phyloP scores from a whole-genome alignment of 2,113 vertebrate genomes.

The Podarcis cretensis region DNA sequence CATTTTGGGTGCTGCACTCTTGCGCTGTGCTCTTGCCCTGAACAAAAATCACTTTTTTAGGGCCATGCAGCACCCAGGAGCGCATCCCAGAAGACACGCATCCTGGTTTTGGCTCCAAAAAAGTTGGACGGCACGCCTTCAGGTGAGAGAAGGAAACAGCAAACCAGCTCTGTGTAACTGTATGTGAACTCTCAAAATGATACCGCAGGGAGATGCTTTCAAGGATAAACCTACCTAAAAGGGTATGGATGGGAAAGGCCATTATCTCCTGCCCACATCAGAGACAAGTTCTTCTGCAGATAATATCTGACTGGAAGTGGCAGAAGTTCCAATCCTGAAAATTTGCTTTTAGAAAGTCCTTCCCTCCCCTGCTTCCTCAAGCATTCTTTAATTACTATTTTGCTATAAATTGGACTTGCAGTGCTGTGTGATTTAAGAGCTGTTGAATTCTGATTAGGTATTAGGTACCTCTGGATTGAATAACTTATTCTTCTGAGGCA shows the following conservation, averaged over 20 bases:
- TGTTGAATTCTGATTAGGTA: background rate
- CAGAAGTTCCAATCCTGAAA: background rate
- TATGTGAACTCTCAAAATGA: background rate
- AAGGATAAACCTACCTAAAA: background rate
- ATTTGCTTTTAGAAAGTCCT: background rate
- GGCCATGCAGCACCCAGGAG: too few species aligned
- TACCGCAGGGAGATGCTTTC: background rate
- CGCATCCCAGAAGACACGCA: too few species aligned
- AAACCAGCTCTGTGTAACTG: background rate
- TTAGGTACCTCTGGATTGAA: background rate
- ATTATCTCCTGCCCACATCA: background rate
- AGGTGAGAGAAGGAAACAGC: background rate
- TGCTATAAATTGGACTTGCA: background rate
- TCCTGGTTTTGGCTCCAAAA: too few species aligned
- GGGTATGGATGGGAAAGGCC: background rate
- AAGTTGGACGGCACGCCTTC: background rate
- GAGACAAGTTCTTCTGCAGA: background rate
- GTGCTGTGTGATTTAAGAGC: background rate
- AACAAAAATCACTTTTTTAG: too few species aligned
- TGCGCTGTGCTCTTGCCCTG: too few species aligned
- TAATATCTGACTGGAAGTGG: background rate
- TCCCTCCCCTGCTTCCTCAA: background rate
- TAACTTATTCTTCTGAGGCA: background rate
- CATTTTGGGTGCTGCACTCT: too few species aligned
- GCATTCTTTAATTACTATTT: background rate